Percentiles rank a stretch among this genome's conserved stretches.
Evolutionary conservation across 2,797 vertebrate species (phyloP).

Genomic region (Myotis findleyi): DNA sequence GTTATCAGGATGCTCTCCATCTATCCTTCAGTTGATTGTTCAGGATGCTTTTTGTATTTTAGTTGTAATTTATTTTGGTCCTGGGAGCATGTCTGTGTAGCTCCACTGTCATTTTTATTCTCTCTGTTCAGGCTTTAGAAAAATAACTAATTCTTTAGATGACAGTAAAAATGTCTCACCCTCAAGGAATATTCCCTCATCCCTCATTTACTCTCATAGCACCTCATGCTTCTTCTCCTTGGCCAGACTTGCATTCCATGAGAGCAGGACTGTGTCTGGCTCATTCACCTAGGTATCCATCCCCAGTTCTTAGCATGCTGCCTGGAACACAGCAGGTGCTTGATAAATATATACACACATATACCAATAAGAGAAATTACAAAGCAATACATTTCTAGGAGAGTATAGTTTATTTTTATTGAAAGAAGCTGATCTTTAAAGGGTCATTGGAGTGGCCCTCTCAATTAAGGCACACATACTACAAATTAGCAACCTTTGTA

Average conservation of each 20-base stretch:
- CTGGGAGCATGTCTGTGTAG: too few species aligned
- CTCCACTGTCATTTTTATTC: too few species aligned
- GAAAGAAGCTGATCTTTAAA: not conserved
- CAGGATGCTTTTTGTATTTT: too few species aligned
- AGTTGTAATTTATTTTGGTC: too few species aligned
- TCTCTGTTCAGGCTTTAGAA: too few species aligned
- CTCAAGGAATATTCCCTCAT: not conserved
- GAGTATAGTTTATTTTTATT: not conserved
- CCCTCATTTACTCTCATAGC: not conserved
- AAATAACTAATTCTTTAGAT: not conserved
- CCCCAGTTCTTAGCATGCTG: not conserved
- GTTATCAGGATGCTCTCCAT: too few species aligned
- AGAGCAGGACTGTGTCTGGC: not conserved
- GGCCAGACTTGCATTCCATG: not conserved
- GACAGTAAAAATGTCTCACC: not conserved
- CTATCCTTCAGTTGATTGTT: too few species aligned
- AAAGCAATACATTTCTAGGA: conserved; percentile 12
- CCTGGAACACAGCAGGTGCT: not conserved
- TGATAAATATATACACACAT: not conserved
- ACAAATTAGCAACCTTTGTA: conserved; percentile 39
- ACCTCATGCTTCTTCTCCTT: not conserved
- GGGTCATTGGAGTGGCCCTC: not conserved
- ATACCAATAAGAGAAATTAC: not conserved
- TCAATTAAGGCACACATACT: not conserved
- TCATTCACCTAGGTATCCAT: not conserved